Evolutionary conservation across 2,797 vertebrate species (phyloP).

Genomic region (Dromococcyx pavoninus): DNA sequence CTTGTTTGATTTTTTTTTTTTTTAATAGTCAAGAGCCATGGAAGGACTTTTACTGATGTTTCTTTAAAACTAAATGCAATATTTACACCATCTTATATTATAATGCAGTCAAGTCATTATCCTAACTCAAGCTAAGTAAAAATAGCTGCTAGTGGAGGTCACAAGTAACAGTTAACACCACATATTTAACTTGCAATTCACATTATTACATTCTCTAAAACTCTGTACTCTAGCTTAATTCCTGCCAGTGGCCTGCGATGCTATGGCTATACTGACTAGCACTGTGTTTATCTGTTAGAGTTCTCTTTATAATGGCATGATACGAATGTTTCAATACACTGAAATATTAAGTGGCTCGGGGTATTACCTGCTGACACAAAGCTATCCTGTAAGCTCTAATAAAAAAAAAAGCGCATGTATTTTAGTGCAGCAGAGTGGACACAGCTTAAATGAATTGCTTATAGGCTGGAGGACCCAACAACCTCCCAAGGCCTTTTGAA

Average conservation of each 20-base stretch:
- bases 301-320: neutral
- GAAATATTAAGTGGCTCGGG: neutral
- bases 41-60: neutral
- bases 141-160: neutral
- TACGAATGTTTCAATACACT: neutral
- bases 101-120: neutral
- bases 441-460: neutral
- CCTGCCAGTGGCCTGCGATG: neutral
- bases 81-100: neutral
- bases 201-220: conserved; percentile 1
- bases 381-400: neutral
- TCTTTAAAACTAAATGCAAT: neutral
- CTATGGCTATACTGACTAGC: neutral
- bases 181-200: conserved; percentile 1
- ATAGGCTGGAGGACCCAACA: neutral
- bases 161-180: neutral
- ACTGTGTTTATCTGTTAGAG: neutral
- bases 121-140: neutral
- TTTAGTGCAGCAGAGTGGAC: neutral
- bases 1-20: neutral
- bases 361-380: neutral
- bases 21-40: neutral
- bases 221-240: neutral
- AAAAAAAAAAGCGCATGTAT: neutral
- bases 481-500: neutral